These are phyloP conservation scores for Brachypteracias leptosomus DNA, from an alignment of 2,113 vertebrate genomes.

Conservation along the genomic window DNA sequence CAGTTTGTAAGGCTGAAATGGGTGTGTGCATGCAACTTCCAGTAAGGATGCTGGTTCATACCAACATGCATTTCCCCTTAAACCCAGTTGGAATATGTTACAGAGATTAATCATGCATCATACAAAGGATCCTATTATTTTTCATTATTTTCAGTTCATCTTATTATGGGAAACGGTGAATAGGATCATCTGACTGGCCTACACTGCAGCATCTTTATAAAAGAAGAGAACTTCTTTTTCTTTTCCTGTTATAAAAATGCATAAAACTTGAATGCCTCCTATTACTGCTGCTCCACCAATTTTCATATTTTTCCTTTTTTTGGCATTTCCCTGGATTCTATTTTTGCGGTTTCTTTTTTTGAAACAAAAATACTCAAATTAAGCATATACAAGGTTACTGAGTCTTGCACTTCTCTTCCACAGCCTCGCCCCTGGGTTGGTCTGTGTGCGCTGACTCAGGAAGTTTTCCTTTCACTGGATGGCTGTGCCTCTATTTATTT, in stretches of 20 bases:
- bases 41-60: neutral
- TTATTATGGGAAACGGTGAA: neutral
- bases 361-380: neutral
- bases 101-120: neutral
- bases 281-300: neutral
- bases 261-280: neutral
- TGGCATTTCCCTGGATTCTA: neutral
- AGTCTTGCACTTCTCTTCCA: neutral
- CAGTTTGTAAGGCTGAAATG: neutral
- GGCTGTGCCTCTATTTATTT: constrained; percentile 62
- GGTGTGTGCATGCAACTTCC: neutral
- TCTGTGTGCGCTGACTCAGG: neutral
- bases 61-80: neutral
- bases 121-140: neutral
- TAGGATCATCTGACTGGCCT: neutral
- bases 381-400: neutral
- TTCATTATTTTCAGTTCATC: neutral
- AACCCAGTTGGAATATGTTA: neutral
- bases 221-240: neutral
- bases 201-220: neutral
- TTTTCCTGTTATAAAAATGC: neutral
- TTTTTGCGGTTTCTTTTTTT: neutral
- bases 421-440: neutral
- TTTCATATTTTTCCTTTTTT: neutral
- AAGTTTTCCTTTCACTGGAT: constrained; percentile 17